Evolutionary conservation across 2,113 vertebrate genomes (phyloP), one percentile per base, ranked within the genome.

Genomic region (Ginglymostoma cirratum): DNA sequence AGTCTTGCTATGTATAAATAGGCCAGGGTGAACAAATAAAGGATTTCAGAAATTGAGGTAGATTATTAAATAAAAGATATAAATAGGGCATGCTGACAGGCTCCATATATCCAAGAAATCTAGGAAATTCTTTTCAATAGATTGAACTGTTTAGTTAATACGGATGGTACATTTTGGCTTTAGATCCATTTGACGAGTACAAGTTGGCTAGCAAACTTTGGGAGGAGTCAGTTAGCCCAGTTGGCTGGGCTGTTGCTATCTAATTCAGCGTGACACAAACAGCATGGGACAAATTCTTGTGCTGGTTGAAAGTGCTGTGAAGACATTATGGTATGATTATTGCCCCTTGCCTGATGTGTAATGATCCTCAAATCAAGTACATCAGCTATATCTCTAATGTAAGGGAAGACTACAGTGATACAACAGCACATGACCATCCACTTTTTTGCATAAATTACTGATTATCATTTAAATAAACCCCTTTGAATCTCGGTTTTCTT

Each of bases 1-100:
- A 89, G 17, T 52, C 3, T 27, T 30, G 7, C 23, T 15, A 30
- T 55, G 42, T 89, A 55, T 48, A 89, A 89, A 61, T 89, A 5
- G 24, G 24, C 27, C 23, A 61, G 3, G 23, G 30, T 89, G 24
- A 24, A 17, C 45, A 55, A 89, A 69, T 67, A 24, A 93, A 12
- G n/a, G 61, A n/a, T 93, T 93, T 93, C 90, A 93, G n/a, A 93
- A 65, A 93, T 10, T 93, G 61, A 66, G 61, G 66, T 66, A 93
- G 30, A 66, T 94, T 45, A 70, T 34, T 94, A 69, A 67, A 21
- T 30, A 67, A 94, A 69, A 69, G 38, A 69, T n/a, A 66, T 69
- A 69, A 67, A 38, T 69, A 19, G 65, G 23, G 23, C n/a, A 94
- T 70, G 66, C 15, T 93, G 65, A 65, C 61, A 93, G 14, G 23